Evolutionary conservation across 2,797 vertebrate species (phyloP), one percentile per base, ranked within the genome.

Genomic region (Alectoris magna): DNA sequence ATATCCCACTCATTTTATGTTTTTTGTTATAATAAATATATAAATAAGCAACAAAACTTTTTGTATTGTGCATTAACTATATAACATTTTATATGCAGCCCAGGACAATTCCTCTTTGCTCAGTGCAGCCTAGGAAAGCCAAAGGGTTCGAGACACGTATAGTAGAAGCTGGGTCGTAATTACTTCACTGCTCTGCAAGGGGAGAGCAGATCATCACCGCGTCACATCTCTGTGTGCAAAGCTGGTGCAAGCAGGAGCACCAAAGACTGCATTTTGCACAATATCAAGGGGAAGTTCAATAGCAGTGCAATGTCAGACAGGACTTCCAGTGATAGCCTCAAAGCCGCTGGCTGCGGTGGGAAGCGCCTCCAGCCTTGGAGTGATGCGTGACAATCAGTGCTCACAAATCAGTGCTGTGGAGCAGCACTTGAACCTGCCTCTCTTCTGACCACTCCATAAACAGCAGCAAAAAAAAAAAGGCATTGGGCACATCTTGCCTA

Each of bases 371-470:
- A 63, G 9, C 43, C 51, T 55, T 46, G 58, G 49, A 19, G 3
- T 13, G 60, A 51, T 0, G 3, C 4, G 5, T 27, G 86, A 34
- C 2, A 18, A 27, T 14, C 46, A 8, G n/a, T 0, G 4, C 31
- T 73, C 31, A 15, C 1, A 8, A 38, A 78, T 21, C 55, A 34
- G 31, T 59, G 55, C 27, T 44, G 8, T 13, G 34, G 51, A 51
- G 58, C 1, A 8, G 51, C 36, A 2, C 26, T 74, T 39, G 22
- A 56, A 73, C 48, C 39, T 70, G 16, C 24, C 22, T 71, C 23
- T 60, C 55, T 14, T 0, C 0, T 12, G 24, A 5, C 8, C 1
- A 0, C 53, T 51, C 21, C 1, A 0, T 19, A 14, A 66, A 88
- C 7, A 66, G 11, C 26, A 69, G 67, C 5, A 6, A n/a, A 78